These are phyloP conservation scores for Uloborus diversus DNA, from an alignment of 1,140 invertebrate species.

Conservation along the genomic window DNA sequence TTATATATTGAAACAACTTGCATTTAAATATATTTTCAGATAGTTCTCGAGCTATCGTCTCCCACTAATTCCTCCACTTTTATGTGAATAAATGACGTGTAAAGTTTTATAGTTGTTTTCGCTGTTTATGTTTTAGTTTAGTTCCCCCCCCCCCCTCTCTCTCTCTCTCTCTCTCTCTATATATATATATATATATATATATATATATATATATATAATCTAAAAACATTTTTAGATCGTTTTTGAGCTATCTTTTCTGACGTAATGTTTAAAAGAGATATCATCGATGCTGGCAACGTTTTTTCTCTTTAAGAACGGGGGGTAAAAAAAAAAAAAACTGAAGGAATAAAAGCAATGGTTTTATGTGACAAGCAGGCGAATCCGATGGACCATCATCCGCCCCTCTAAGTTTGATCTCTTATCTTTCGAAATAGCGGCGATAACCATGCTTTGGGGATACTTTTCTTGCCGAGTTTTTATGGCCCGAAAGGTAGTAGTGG, in stretches of 20 bases:
- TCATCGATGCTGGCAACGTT: background rate
- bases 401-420: conserved; percentile 39
- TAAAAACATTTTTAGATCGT: conserved; percentile 24
- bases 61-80: too few species aligned
- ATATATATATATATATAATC: conserved; percentile 34
- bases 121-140: too few species aligned
- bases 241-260: conserved; percentile 27
- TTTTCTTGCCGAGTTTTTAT: background rate
- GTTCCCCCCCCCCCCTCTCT: background rate
- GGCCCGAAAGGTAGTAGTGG: background rate
- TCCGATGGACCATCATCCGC: too few species aligned
- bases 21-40: too few species aligned
- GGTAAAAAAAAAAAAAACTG: background rate
- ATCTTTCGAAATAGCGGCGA: conserved; percentile 25
- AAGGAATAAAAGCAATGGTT: background rate
- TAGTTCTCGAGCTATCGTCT: too few species aligned
- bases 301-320: conserved; percentile 11
- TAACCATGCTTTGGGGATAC: conserved; percentile 5
- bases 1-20: conserved; percentile 18
- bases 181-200: too few species aligned
- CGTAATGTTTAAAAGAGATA: conserved; percentile 29
- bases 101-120: conserved; percentile 56
- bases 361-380: conserved; percentile 6
- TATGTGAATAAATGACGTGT: conserved; percentile 52
- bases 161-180: conserved; percentile 6